Evolutionary conservation across 1,140 invertebrate genomes (phyloP).

Genomic region (Gonioctena quinquepunctata): DNA sequence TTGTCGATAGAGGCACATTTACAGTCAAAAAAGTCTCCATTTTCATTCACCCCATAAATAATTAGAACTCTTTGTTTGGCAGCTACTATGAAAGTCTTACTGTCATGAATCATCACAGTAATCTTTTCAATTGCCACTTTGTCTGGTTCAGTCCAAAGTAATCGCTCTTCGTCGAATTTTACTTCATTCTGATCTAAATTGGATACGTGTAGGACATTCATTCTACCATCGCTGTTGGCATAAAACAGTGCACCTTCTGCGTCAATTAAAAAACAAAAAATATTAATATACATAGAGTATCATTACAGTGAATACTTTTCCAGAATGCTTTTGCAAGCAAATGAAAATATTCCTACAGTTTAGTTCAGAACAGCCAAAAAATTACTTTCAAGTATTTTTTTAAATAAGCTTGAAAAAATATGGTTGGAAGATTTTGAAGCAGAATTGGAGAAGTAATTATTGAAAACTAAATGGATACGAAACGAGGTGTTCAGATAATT

Average conservation of each 20-base stretch:
- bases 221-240: slow-evolving; percentile 32
- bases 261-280: slow-evolving; percentile 2
- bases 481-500: too few relatives aligned
- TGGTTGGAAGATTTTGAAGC: too few relatives aligned
- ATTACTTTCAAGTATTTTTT: too few relatives aligned
- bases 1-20: slow-evolving; percentile 25
- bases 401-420: too few relatives aligned
- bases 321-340: too few relatives aligned
- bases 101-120: slow-evolving; percentile 18
- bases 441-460: too few relatives aligned
- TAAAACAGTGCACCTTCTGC: slow-evolving; percentile 27
- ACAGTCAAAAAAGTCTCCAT: slow-evolving; percentile 31
- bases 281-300: too few relatives aligned
- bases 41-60: slow-evolving; percentile 26
- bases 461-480: too few relatives aligned
- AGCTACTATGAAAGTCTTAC: slow-evolving; percentile 29
- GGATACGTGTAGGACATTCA: slow-evolving; percentile 28
- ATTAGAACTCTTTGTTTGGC: slow-evolving; percentile 35
- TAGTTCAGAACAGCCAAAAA: too few relatives aligned
- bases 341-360: too few relatives aligned
- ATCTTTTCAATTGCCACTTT: slow-evolving; percentile 30
- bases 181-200: slow-evolving; percentile 23
- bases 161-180: slow-evolving; percentile 25
- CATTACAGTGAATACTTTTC: too few relatives aligned
- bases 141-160: slow-evolving; percentile 31